Conservation (phyloP, 2,888 invertebrate genomes). For the Polietes domitor region DNA sequence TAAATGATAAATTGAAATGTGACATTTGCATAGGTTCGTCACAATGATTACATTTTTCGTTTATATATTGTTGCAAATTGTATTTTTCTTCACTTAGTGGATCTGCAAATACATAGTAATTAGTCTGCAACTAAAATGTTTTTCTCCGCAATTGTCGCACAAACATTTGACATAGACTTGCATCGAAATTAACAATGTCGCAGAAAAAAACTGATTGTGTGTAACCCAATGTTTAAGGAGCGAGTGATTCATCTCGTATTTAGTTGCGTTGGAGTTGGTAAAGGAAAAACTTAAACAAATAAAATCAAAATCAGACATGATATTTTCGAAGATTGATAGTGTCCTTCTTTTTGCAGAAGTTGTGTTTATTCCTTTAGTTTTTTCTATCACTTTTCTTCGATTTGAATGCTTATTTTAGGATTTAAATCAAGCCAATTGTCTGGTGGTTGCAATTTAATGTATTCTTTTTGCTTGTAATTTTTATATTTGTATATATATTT, state of each 20-base stretch:
- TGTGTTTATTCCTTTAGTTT: neutral
- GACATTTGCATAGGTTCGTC: neutral
- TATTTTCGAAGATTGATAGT: too few species aligned
- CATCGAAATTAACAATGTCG: neutral
- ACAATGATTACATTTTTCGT: neutral
- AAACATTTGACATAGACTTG: neutral
- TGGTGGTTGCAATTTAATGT: conserved; percentile 48
- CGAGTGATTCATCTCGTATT: too few species aligned
- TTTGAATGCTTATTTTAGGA: conserved; percentile 37
- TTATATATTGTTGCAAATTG: neutral
- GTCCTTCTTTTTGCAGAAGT: too few species aligned
- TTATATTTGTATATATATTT: conserved; percentile 16
- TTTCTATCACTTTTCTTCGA: conserved; percentile 31
- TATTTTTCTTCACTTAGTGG: neutral
- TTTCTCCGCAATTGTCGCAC: too few species aligned
- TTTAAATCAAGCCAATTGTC: conserved; percentile 55
- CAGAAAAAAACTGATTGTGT: too few species aligned
- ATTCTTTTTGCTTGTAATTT: conserved; percentile 24
- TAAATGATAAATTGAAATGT: conserved; percentile 8
- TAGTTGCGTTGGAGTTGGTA: too few species aligned
- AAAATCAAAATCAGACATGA: too few species aligned
- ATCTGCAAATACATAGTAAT: neutral
- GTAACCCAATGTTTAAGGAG: too few species aligned
- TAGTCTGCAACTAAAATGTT: neutral
- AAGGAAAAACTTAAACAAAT: too few species aligned